phyloP scores from a whole-genome alignment of 2,888 invertebrate species.

The Copidosoma aretas region DNA sequence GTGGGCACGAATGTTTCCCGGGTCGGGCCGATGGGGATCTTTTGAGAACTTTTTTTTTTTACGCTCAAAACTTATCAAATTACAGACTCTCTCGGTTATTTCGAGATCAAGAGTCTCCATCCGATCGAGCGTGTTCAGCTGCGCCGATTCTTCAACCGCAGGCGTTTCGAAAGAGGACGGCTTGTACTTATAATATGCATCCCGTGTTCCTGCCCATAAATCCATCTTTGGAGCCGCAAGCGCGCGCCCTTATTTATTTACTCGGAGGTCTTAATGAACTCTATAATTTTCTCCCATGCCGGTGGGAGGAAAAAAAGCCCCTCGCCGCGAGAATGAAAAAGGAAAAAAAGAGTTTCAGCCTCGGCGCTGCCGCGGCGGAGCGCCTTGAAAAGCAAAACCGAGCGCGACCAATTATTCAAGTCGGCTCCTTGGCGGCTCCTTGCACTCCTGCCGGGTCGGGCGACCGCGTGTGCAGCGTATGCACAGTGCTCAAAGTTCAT shows the following conservation, averaged over 20 bases:
- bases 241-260: background rate
- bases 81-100: too few relatives aligned
- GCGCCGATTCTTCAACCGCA: too few relatives aligned
- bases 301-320: too few relatives aligned
- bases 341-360: background rate
- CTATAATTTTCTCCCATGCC: background rate
- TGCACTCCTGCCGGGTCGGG: background rate
- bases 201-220: conserved; percentile 12
- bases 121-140: too few relatives aligned
- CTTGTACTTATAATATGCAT: too few relatives aligned
- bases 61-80: too few relatives aligned
- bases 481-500: conserved; percentile 47
- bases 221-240: background rate
- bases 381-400: conserved; percentile 3
- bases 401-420: conserved; percentile 12
- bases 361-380: background rate
- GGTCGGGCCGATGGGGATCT: too few relatives aligned
- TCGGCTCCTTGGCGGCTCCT: background rate
- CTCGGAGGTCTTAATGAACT: background rate
- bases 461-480: background rate
- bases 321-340: background rate
- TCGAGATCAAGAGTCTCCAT: too few relatives aligned
- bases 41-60: too few relatives aligned
- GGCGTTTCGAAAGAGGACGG: too few relatives aligned
- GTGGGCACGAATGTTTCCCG: conserved; percentile 45